These are phyloP conservation scores for Crotalus horridus DNA, from an alignment of 2,113 vertebrate genomes.

Conservation along the genomic window DNA sequence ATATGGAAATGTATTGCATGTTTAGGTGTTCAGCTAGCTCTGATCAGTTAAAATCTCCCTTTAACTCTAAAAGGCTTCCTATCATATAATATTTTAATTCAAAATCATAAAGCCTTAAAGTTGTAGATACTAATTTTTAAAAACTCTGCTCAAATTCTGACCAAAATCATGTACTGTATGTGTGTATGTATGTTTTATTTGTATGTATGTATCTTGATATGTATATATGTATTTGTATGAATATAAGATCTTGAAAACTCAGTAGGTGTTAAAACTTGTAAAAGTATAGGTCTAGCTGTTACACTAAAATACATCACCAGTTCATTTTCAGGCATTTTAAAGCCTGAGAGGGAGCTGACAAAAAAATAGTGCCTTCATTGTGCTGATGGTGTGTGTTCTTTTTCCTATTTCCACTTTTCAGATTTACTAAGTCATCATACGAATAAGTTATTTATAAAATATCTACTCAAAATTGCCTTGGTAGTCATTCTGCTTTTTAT, in stretches of 20 bases:
- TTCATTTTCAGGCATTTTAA: background rate
- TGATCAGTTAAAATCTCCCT: background rate
- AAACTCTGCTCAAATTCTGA: background rate
- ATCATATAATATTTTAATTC: background rate
- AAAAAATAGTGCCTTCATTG: slow-evolving; percentile 29
- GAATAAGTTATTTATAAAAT: slow-evolving; percentile 59
- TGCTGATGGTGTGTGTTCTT: slow-evolving; percentile 58
- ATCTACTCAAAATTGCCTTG: slow-evolving; percentile 49
- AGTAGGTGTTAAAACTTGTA: background rate
- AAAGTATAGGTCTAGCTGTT: background rate
- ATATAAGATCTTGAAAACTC: background rate
- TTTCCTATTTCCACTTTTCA: slow-evolving; percentile 45
- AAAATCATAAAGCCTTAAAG: background rate
- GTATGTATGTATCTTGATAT: background rate
- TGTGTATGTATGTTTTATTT: background rate
- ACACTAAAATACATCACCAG: background rate
- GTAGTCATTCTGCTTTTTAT: slow-evolving; percentile 34
- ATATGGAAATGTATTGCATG: background rate
- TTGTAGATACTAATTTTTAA: background rate
- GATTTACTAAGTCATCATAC: slow-evolving; percentile 43
- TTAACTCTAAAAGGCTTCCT: background rate
- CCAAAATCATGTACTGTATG: background rate
- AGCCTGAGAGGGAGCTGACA: slow-evolving; percentile 14
- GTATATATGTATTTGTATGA: background rate
- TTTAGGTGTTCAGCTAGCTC: background rate